A percentile compares a stretch with the other conserved stretches of the same genome.
Evolutionary conservation across 2,797 vertebrate species (phyloP).

Genomic region (Sebastes dallii): DNA sequence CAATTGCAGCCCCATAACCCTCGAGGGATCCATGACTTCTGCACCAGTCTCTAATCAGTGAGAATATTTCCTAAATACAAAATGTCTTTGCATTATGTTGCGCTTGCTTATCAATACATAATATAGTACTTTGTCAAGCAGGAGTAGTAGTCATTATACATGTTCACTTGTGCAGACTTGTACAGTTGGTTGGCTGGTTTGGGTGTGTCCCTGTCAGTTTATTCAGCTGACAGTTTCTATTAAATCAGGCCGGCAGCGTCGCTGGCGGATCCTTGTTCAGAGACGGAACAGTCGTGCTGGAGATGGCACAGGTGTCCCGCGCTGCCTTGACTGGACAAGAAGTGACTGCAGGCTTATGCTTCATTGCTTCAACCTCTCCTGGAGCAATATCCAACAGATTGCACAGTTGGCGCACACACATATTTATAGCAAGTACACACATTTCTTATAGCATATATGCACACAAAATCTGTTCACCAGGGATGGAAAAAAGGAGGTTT

Average conservation of each 20-base stretch:
- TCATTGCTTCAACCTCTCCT: conserved; percentile 53
- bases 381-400: conserved; percentile 59
- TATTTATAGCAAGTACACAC: not conserved
- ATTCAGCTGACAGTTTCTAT: conserved; percentile 56
- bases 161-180: not conserved
- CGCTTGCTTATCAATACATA: not conserved
- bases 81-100: not conserved
- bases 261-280: not conserved
- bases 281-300: conserved; percentile 14
- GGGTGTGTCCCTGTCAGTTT: conserved; percentile 37
- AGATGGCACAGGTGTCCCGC: conserved; percentile 62
- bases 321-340: conserved; percentile 55
- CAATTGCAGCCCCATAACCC: not conserved
- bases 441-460: conserved; percentile 14
- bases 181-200: conserved; percentile 21
- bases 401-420: conserved; percentile 7
- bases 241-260: conserved; percentile 38
- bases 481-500: not conserved
- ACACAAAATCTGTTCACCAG: not conserved
- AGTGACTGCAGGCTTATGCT: conserved; percentile 72
- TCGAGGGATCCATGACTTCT: not conserved
- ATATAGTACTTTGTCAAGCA: conserved; percentile 6
- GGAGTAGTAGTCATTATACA: conserved; percentile 2
- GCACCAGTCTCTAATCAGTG: not conserved
- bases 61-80: not conserved